Evolutionary conservation across 2,888 invertebrate genomes (phyloP), one percentile per base, ranked within the genome.

Genomic region (Onthophagus sagittarius): DNA sequence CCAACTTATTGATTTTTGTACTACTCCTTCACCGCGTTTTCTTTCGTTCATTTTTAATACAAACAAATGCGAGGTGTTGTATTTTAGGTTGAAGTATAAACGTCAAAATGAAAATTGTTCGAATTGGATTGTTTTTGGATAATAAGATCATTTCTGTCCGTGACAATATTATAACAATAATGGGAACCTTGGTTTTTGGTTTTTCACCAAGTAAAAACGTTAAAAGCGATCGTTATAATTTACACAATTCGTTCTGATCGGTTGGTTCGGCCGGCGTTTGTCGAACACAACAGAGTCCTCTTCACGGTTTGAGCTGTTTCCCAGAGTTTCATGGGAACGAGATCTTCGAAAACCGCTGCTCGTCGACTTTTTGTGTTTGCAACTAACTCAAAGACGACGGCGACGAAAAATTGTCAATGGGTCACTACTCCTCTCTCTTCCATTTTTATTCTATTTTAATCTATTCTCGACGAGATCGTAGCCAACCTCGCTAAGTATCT

Each of bases 391-490:
- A n/a, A 63, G 15, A 63, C 23, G 65, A 15, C 65, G 65, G n/a
- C 23, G 65, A 65, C 65, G 65, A 65, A 31, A 32, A 65, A 65
- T 23, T 65, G 65, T 65, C 23, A 65, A 65, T 65, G 32, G 32
- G 32, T 65, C 32, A 70, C 32, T 69, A 53, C 39, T 53, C 39
- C 39, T 7, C 11, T 53, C 39, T 53, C 39, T 11, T 7, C 11
- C 39, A 69, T 32, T 53, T 53, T 53, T 9, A 53, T 53, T 53
- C 39, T 53, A 53, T 53, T 53, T 53, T 53, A 53, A 53, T 53
- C 39, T 53, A 53, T 53, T 53, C 39, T 53, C 39, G 39, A 7
- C 7, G n/a, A n/a, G n/a, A n/a, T 14, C 23, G 15, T 15, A 6
- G 14, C 9, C 69, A 3, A 23, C 23, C 2, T 23, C 23, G 23